Evolutionary conservation across 2,113 vertebrate species (phyloP), one percentile per base, ranked within the genome.

Genomic region (Machaerirhynchus nigripectus): DNA sequence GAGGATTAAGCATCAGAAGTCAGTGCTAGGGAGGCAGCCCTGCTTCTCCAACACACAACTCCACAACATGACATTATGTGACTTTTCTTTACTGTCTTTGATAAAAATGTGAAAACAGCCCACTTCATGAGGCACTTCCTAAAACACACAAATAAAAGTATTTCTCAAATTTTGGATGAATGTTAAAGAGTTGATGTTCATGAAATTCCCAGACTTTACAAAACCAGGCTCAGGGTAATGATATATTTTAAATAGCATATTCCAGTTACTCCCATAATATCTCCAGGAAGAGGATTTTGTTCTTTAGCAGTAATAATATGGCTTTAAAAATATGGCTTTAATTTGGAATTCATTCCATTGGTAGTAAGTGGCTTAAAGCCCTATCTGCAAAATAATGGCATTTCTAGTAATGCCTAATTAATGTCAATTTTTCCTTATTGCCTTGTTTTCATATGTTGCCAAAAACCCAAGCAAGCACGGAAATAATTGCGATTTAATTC

Each of bases 351-450:
- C 9, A 84, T 90, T 63, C 31, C 44, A 52, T 9, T 77, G 9
- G 27, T 71, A 78, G 16, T 64, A 49, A 84, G 64, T 71, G 15
- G 22, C 81, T 92, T 88, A 91, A 93, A 85, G 39, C 39, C 35
- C 30, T 90, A 40, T 88, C 39, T 90, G 47, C 17, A 83, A 86
- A 96, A 88, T 85, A 93, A 70, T 75, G 78, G 39, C 30, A 44
- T 83, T 96, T 88, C 55, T 76, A 81, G 33, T 63, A 88, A 80
- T 60, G 47, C 10, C 40, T 90, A 90, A 86, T 90, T 90, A 93
- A 88, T 52, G 52, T 67, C 21, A 91, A 15, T 47, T 93, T 52
- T 63, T 83, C 39, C 33, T 71, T 83, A 96, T 89, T 78, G 40
- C 18, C 50, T 87, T 93, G 42, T 83, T 96, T 94, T 90, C 68